phyloP scores from a whole-genome alignment of 2,888 invertebrate genomes.

The Clunio marinus region DNA sequence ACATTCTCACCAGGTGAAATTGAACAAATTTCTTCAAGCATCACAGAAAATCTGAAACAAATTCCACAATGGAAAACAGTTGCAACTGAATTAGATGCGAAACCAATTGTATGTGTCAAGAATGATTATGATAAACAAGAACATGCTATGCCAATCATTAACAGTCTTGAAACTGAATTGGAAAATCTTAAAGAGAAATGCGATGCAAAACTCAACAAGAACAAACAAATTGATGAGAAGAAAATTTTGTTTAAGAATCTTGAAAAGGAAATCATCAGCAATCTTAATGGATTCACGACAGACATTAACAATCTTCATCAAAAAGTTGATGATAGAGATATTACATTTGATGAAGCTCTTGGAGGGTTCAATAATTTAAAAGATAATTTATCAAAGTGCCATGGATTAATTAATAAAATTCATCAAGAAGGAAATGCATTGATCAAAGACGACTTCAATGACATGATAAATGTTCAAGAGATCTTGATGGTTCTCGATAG shows the following conservation, averaged over 20 bases:
- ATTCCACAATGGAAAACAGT: conserved; percentile 67
- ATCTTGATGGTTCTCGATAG: conserved; percentile 71
- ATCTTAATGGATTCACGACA: not conserved
- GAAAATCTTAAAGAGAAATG: conserved; percentile 61
- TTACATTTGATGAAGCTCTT: conserved; percentile 25
- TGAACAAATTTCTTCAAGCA: conserved; percentile 53
- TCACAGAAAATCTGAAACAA: conserved; percentile 50
- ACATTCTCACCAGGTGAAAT: conserved; percentile 68
- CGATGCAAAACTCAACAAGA: conserved; percentile 22
- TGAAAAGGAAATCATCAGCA: conserved; percentile 60
- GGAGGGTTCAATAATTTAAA: conserved; percentile 68
- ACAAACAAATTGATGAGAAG: conserved; percentile 59
- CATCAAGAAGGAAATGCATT: conserved; percentile 72
- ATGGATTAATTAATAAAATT: conserved; percentile 60
- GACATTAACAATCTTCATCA: conserved; percentile 23
- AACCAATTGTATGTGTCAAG: conserved; percentile 63
- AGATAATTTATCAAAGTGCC: conserved; percentile 60
- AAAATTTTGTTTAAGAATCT: conserved; percentile 66
- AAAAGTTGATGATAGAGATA: conserved; percentile 3
- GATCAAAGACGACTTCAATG: conserved; percentile 76
- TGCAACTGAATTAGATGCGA: conserved; percentile 64
- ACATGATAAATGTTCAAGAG: conserved; percentile 75
- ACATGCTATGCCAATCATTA: conserved; percentile 67
- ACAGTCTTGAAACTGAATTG: conserved; percentile 68
- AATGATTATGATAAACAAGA: conserved; percentile 68